A percentile compares a stretch with the other conserved stretches of the same genome.
phyloP scores from a whole-genome alignment of 2,797 vertebrate species.

The Enteromius unitaeniatus region DNA sequence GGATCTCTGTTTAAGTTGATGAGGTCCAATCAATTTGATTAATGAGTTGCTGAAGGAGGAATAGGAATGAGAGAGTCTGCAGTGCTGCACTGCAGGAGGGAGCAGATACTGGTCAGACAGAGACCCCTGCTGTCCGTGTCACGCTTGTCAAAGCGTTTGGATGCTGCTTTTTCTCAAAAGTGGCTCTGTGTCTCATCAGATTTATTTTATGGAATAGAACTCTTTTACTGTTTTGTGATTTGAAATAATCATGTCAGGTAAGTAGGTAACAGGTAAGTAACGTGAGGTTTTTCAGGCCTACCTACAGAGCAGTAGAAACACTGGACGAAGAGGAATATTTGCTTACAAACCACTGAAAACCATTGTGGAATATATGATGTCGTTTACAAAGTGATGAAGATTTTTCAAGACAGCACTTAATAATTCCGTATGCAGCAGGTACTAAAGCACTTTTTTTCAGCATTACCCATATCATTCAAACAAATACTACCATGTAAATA shows the following conservation, averaged over 20 bases:
- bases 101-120: slow-evolving; percentile 46
- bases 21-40: slow-evolving; percentile 64
- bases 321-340: neutral
- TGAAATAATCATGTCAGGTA: neutral
- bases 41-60: slow-evolving; percentile 58
- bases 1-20: slow-evolving; percentile 56
- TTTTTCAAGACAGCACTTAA: neutral
- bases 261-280: too few species aligned
- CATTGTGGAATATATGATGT: neutral
- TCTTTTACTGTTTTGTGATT: neutral
- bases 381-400: neutral
- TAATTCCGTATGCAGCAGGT: neutral
- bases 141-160: neutral
- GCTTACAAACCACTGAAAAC: neutral
- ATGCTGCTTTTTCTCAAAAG: neutral
- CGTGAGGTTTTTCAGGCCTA: too few species aligned
- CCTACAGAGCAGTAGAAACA: neutral
- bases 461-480: neutral
- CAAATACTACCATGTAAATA: neutral
- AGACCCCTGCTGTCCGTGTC: slow-evolving; percentile 61
- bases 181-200: neutral
- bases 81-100: slow-evolving; percentile 64
- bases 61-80: slow-evolving; percentile 49
- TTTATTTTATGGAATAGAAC: neutral
- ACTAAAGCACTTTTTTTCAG: neutral